Conservation (phyloP, 1,140 invertebrate species). For the Drosophila pallidifrons region DNA sequence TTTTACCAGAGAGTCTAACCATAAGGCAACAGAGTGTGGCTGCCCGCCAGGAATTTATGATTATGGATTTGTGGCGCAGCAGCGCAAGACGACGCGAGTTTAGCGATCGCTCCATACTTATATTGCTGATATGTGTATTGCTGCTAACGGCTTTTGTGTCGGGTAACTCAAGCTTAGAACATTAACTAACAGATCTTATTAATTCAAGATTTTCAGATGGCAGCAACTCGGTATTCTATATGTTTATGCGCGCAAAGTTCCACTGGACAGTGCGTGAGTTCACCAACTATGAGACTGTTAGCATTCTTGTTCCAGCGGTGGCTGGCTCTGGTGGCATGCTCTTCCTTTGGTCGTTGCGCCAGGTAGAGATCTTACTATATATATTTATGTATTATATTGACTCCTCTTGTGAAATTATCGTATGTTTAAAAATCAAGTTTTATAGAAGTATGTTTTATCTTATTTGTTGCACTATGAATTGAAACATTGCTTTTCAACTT, state of each 20-base stretch:
- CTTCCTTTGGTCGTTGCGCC: constrained; percentile 86
- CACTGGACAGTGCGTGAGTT: constrained; percentile 88
- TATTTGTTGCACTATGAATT: too few species aligned
- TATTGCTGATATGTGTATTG: constrained; percentile 86
- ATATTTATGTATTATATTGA: too few species aligned
- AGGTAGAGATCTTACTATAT: constrained; percentile 46
- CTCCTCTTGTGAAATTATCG: too few species aligned
- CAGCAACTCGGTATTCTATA: constrained; percentile 86
- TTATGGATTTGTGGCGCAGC: constrained; percentile 87
- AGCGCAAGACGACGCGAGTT: constrained; percentile 87
- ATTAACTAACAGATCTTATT: background rate
- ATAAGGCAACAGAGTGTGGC: background rate
- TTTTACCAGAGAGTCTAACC: constrained; percentile 73
- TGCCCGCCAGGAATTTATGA: constrained; percentile 57
- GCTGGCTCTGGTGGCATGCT: constrained; percentile 81
- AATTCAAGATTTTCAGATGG: constrained; percentile 62
- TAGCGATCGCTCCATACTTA: constrained; percentile 86
- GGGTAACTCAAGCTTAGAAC: constrained; percentile 25
- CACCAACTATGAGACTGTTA: constrained; percentile 86
- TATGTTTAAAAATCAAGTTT: too few species aligned
- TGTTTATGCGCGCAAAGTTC: constrained; percentile 88
- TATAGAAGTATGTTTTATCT: too few species aligned
- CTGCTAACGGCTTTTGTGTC: constrained; percentile 86
- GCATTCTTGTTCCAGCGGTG: constrained; percentile 84
- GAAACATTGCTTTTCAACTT: too few species aligned